Base-by-base conservation (phyloP, 2,888 invertebrate species). In the Spatulosminthurus flaviceps region DNA sequence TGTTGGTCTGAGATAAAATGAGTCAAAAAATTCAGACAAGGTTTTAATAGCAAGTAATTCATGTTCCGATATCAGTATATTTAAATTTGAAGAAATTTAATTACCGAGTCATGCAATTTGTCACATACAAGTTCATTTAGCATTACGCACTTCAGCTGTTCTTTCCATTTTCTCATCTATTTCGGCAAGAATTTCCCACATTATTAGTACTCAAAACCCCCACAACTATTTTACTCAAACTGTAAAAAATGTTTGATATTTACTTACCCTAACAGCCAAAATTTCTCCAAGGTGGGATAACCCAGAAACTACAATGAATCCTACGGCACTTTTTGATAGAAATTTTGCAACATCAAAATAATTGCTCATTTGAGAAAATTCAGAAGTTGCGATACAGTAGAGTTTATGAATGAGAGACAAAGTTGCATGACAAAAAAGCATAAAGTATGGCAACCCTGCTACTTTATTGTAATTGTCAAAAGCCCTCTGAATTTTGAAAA, bases 151-250 rank as follows among this genome's bases (percentile, higher is more conserved):
- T 77, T 77, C 19, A 77, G 28, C 51, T 77, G 77, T 29, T 77
- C 77, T 22, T 77, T 77, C 77, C 77, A 77, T 70, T 77, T 77
- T 28, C 42, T 69, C 69, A 77, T 77, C 77, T 77, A 60, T 21
- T n/a, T n/a, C n/a, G n/a, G n/a, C n/a, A n/a, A n/a, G 42, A 26
- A 42, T 43, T 24, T 26, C 21, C 19, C 51, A 29, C 1, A 26
- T 22, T 61, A 64, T 41, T 60, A 60, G 60, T 28, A n/a, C n/a
- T n/a, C n/a, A n/a, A n/a, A n/a, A n/a, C n/a, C n/a, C n/a, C n/a
- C n/a, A n/a, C n/a, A n/a, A n/a, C n/a, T n/a, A n/a, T n/a, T n/a
- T n/a, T n/a, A n/a, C n/a, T n/a, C n/a, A n/a, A n/a, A n/a, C n/a
- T n/a, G n/a, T n/a, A n/a, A n/a, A n/a, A n/a, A n/a, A n/a, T n/a